Conservation (phyloP, 2,888 invertebrate species). For the Stegana nigrithorax region DNA sequence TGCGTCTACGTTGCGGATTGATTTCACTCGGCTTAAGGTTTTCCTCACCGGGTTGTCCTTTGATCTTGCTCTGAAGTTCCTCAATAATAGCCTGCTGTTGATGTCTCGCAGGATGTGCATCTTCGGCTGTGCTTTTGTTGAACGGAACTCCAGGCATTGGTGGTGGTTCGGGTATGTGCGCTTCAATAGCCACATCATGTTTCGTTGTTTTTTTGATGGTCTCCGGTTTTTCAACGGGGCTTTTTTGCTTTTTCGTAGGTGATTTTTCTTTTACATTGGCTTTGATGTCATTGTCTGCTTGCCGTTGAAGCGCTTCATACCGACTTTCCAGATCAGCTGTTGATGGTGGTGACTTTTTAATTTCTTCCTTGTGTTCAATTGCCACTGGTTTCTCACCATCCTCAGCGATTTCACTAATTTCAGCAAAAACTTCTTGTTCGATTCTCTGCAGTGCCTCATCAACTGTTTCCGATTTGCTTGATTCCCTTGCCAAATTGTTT, state of each 20-base stretch:
- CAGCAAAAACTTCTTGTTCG: slow-evolving; percentile 44
- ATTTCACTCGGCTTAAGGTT: slow-evolving; percentile 58
- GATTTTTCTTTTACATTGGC: background rate
- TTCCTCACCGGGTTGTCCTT: slow-evolving; percentile 43
- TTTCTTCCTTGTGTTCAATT: too few species aligned
- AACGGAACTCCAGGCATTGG: slow-evolving; percentile 39
- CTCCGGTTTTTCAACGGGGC: background rate
- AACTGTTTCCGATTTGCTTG: slow-evolving; percentile 36
- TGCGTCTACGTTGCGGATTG: slow-evolving; percentile 46
- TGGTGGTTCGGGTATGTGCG: slow-evolving; percentile 46
- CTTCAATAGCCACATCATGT: slow-evolving; percentile 46
- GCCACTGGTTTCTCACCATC: background rate
- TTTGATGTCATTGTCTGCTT: background rate
- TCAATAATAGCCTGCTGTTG: slow-evolving; percentile 55
- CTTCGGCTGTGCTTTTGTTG: slow-evolving; percentile 22
- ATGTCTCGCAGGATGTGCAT: slow-evolving; percentile 30
- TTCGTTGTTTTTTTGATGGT: background rate
- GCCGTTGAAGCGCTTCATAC: slow-evolving; percentile 45
- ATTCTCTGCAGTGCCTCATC: slow-evolving; percentile 45
- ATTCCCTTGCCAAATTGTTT: slow-evolving; percentile 23
- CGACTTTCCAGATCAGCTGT: slow-evolving; percentile 51
- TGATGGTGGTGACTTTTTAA: slow-evolving; percentile 38
- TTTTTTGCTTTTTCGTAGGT: slow-evolving; percentile 6
- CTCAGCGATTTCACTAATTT: slow-evolving; percentile 25
- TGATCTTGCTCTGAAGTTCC: slow-evolving; percentile 57